Base-by-base conservation (phyloP, 2,888 invertebrate genomes). In the Eupeodes latifasciatus region DNA sequence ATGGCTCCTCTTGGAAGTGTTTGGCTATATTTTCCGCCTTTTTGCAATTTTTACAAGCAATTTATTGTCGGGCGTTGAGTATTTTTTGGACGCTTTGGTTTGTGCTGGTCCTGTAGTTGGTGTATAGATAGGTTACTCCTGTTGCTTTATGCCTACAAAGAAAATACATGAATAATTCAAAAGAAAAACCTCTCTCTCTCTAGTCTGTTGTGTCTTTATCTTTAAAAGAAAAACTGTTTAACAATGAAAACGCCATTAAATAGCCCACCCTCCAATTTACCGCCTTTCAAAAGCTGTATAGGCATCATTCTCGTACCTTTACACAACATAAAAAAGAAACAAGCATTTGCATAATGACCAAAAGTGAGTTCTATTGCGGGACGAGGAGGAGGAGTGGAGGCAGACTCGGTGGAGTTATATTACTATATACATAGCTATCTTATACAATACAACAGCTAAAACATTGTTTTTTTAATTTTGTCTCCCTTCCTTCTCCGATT, bases 191-290 rank as follows among this genome's bases (percentile, higher is more conserved):
- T 66, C 61, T 75, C 66, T 66, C 61, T 75, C 66, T 66, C 71
- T 59, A n/a, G 66, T 49, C 59, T 44, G 71, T 40, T 81, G 85
- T 88, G 27, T 75, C 80, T 84, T 88, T 88, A 88, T 84, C 81
- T 84, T 76, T 67, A 16, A 80, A 81, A 76, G 72, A 67, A 76
- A 88, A 85, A 77, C 87, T 44, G 80, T 77, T 84, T 81, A 77
- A 87, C 87, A 87, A 87, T 87, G 84, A 81, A 84, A 85, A 78
- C 71, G 69, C 88, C 88, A 88, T 88, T 85, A 85, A 88, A 84
- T 81, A 53, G 74, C 69, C 81, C 53, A 66, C 77, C 78, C 40
- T n/a, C 16, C 51, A 62, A 72, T 72, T 59, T 59, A 34, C 40
- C 40, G 40, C 64, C 80, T 61, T 47, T n/a, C 27, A 47, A 12